These are phyloP conservation scores for Athrips mouffetella DNA, from an alignment of 2,888 invertebrate genomes.

Conservation along the genomic window DNA sequence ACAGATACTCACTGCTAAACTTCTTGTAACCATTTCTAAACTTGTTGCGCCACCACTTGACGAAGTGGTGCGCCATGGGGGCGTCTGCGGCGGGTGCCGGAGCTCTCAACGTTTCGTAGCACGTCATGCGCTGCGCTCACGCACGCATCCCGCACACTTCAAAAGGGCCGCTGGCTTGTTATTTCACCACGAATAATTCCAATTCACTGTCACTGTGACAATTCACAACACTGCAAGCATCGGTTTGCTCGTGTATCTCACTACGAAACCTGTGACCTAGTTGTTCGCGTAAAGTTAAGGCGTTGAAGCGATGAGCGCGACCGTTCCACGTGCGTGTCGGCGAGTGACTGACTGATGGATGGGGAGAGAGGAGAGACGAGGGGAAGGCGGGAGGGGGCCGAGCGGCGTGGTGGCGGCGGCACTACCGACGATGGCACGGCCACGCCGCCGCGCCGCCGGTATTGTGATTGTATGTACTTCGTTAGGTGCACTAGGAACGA, in stretches of 20 bases:
- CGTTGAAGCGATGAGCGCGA: slow-evolving; percentile 40
- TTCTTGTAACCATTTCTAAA: slow-evolving; percentile 86
- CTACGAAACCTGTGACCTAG: slow-evolving; percentile 65
- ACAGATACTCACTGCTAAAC: slow-evolving; percentile 80
- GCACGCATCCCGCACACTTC: slow-evolving; percentile 76
- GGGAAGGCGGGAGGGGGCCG: slow-evolving; percentile 45
- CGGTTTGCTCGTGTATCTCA: slow-evolving; percentile 43
- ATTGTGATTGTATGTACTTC: slow-evolving; percentile 5
- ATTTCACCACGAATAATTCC: slow-evolving; percentile 47
- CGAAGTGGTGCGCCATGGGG: slow-evolving; percentile 86
- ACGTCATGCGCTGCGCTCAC: slow-evolving; percentile 80
- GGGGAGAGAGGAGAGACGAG: slow-evolving; percentile 34
- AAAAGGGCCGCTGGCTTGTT: slow-evolving; percentile 68
- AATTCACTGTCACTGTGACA: slow-evolving; percentile 55
- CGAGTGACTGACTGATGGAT: slow-evolving; percentile 71
- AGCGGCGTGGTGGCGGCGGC: slow-evolving; percentile 28
- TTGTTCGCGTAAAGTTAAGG: slow-evolving; percentile 67
- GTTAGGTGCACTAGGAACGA: too few relatives aligned
- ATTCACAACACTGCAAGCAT: slow-evolving; percentile 56
- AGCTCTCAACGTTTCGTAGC: slow-evolving; percentile 78
- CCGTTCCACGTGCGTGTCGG: slow-evolving; percentile 53
- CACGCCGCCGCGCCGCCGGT: slow-evolving; percentile 30
- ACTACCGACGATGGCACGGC: too few relatives aligned
- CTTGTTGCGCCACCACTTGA: slow-evolving; percentile 87
- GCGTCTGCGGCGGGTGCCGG: slow-evolving; percentile 76